These are phyloP conservation scores for Hippocampus mohnikei DNA, from an alignment of 2,113 vertebrate species.

Conservation along the genomic window DNA sequence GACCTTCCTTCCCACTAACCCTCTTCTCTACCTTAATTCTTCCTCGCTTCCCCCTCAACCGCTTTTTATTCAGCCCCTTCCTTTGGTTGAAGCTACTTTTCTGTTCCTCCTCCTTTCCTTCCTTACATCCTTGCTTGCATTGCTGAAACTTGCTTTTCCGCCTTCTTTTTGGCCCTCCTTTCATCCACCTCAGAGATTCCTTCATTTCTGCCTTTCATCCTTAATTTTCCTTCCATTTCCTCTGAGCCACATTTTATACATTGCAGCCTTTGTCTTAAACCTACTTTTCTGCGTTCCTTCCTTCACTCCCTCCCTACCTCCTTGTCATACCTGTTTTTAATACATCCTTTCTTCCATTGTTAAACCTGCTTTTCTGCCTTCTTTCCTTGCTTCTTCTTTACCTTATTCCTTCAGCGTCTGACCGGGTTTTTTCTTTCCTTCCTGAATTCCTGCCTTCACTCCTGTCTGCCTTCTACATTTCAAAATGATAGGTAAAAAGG, in stretches of 20 bases:
- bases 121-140: no score
- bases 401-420: not conserved
- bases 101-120: no score
- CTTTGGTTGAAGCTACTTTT: no score
- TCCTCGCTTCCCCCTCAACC: no score
- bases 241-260: not conserved
- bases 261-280: not conserved
- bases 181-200: no score
- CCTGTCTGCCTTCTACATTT: not conserved
- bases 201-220: no score
- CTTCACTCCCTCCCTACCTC: not conserved
- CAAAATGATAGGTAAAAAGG: not conserved
- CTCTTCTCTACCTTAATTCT: no score
- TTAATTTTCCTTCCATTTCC: not conserved
- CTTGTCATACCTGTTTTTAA: not conserved
- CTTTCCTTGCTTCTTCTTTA: not conserved
- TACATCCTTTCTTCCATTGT: not conserved
- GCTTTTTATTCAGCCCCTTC: no score
- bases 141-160: no score
- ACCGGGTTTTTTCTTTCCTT: not conserved
- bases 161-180: no score
- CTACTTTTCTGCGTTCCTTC: not conserved
- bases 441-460: not conserved
- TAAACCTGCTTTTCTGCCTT: not conserved
- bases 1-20: no score